Conservation (phyloP, 2,797 vertebrate species). For the Chrosomus eos region DNA sequence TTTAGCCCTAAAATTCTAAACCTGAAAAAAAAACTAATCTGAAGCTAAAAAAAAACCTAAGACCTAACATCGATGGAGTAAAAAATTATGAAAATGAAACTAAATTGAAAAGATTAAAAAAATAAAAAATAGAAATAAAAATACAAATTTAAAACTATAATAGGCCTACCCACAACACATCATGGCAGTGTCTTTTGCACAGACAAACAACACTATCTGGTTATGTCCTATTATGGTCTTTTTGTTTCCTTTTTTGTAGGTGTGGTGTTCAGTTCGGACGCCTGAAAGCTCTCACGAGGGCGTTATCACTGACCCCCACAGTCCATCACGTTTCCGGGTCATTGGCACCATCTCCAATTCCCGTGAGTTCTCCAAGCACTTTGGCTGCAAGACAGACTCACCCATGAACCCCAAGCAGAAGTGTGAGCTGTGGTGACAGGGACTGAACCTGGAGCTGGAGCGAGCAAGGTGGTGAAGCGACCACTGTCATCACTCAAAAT, state of each 20-base stretch:
- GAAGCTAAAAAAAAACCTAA: background rate
- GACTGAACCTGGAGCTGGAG: constrained; percentile 12
- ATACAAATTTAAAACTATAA: background rate
- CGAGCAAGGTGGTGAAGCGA: background rate
- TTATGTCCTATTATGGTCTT: background rate
- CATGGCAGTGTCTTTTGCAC: background rate
- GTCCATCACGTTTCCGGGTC: constrained; percentile 92
- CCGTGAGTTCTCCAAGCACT: constrained; percentile 89
- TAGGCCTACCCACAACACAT: background rate
- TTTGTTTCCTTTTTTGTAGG: constrained; percentile 72
- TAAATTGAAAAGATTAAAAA: background rate
- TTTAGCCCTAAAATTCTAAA: background rate
- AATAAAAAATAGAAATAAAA: background rate
- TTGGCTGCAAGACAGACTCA: constrained; percentile 82
- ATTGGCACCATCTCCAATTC: constrained; percentile 95
- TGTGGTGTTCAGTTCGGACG: constrained; percentile 95
- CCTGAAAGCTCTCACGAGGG: constrained; percentile 95
- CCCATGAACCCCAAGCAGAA: constrained; percentile 94
- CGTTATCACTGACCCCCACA: constrained; percentile 95
- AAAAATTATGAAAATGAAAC: background rate
- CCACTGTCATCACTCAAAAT: constrained; percentile 49
- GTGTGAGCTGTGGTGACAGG: constrained; percentile 92
- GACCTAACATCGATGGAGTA: background rate
- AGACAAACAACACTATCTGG: background rate
- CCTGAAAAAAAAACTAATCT: too few relatives aligned